phyloP scores from a whole-genome alignment of 1,140 invertebrate species.

The Pygmarrhopalites habei region DNA sequence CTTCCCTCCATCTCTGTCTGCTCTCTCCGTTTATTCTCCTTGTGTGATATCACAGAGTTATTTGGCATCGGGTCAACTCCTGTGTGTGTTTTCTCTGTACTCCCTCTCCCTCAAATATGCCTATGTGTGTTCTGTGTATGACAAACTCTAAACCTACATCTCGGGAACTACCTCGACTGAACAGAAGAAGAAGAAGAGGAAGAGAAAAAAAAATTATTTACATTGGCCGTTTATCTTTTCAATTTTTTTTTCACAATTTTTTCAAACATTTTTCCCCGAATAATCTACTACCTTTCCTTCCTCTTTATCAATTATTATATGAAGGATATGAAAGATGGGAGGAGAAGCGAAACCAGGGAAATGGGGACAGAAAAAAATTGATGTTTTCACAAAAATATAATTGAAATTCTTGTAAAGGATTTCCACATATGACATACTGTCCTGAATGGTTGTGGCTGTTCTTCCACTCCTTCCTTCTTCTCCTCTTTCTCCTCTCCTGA shows the following conservation, averaged over 20 bases:
- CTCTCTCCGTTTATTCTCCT: not conserved
- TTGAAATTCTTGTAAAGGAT: no score
- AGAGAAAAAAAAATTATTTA: not conserved
- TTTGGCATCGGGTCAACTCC: conserved; percentile 3
- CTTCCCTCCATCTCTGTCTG: not conserved
- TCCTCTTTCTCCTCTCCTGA: no score
- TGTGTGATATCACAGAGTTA: not conserved
- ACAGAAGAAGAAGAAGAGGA: not conserved
- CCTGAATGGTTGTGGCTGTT: no score
- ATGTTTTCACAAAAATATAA: no score
- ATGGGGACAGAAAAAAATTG: no score
- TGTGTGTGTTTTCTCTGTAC: not conserved
- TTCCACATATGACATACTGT: no score
- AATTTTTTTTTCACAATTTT: not conserved
- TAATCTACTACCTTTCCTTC: not conserved
- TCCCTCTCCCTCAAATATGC: no score
- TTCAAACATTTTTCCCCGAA: not conserved
- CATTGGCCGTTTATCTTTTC: not conserved
- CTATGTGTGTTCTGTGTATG: not conserved
- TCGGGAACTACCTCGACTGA: not conserved
- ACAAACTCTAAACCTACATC: not conserved
- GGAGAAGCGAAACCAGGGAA: not conserved
- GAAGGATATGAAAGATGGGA: not conserved
- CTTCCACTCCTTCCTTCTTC: no score
- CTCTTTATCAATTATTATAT: not conserved